Percentiles rank a stretch among this genome's conserved stretches.
phyloP scores from a whole-genome alignment of 1,140 invertebrate species.

The Pseudomyrmex concolor region DNA sequence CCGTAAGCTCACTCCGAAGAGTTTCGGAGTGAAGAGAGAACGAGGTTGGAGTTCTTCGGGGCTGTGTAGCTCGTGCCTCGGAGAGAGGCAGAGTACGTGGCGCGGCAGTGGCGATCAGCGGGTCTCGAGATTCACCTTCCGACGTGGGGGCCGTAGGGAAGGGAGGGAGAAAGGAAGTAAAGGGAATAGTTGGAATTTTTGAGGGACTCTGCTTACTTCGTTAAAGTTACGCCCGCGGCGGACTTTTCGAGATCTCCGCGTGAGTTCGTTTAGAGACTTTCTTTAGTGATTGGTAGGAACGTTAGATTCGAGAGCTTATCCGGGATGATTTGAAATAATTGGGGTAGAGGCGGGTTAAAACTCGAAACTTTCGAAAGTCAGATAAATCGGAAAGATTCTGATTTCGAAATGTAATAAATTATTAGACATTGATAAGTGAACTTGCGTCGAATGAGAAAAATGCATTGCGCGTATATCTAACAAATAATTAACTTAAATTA shows the following conservation, averaged over 20 bases:
- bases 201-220: constrained; percentile 48
- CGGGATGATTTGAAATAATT: constrained; percentile 50
- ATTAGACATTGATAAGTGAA: neutral
- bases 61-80: no score
- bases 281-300: constrained; percentile 40
- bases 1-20: constrained; percentile 43
- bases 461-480: neutral
- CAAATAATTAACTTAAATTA: neutral
- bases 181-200: constrained; percentile 33
- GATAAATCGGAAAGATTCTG: constrained; percentile 24
- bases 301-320: constrained; percentile 37
- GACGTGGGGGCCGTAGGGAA: no score
- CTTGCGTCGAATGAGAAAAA: neutral
- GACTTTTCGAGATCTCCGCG: constrained; percentile 37
- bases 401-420: constrained; percentile 2
- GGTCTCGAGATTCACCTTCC: constrained; percentile 8
- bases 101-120: constrained; percentile 25
- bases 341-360: neutral
- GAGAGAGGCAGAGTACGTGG: constrained; percentile 27
- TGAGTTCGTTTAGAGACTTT: constrained; percentile 53
- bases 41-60: constrained; percentile 25
- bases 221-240: constrained; percentile 58
- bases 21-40: constrained; percentile 34
- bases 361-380: constrained; percentile 29
- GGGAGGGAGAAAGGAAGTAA: neutral